A percentile compares a stretch with the other conserved stretches of the same genome.
phyloP scores from a whole-genome alignment of 2,888 invertebrate species.

The Iselma pallidipennis region DNA sequence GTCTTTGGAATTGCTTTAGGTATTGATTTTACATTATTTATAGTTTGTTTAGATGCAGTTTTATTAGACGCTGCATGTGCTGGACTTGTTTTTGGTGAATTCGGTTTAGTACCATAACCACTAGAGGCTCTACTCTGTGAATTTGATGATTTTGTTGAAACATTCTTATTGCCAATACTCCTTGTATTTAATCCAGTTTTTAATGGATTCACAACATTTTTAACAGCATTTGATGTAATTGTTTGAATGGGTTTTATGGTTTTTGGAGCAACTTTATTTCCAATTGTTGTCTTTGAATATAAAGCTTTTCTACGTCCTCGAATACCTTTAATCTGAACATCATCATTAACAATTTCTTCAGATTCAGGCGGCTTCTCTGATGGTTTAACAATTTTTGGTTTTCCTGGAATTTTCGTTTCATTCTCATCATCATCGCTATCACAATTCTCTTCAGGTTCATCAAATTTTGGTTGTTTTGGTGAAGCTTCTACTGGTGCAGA shows the following conservation, averaged over 20 bases:
- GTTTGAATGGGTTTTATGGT: conserved; percentile 45
- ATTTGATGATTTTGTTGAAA: conserved; percentile 2
- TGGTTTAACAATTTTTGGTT: conserved; percentile 67
- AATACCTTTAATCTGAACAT: conserved; percentile 43
- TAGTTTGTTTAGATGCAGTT: conserved; percentile 31
- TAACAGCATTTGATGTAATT: conserved; percentile 49
- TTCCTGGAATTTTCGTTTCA: conserved; percentile 56
- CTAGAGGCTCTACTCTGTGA: conserved; percentile 32
- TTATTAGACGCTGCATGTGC: conserved; percentile 27
- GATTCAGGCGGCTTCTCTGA: conserved; percentile 48
- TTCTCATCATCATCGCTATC: conserved; percentile 53
- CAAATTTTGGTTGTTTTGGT: conserved; percentile 1
- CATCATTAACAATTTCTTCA: conserved; percentile 23
- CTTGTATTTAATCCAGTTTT: conserved; percentile 23
- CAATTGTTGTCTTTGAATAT: conserved; percentile 56
- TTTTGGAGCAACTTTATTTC: conserved; percentile 37
- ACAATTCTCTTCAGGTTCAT: conserved; percentile 5
- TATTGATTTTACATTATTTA: not conserved
- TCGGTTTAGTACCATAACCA: conserved; percentile 35
- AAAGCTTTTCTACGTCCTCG: conserved; percentile 71
- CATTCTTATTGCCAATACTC: conserved; percentile 3
- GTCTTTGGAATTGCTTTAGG: conserved; percentile 17
- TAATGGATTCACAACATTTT: conserved; percentile 46
- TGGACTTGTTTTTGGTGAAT: conserved; percentile 36
- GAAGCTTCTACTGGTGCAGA: not conserved